phyloP scores from a whole-genome alignment of 2,113 vertebrate species.

The Carassius carassius region DNA sequence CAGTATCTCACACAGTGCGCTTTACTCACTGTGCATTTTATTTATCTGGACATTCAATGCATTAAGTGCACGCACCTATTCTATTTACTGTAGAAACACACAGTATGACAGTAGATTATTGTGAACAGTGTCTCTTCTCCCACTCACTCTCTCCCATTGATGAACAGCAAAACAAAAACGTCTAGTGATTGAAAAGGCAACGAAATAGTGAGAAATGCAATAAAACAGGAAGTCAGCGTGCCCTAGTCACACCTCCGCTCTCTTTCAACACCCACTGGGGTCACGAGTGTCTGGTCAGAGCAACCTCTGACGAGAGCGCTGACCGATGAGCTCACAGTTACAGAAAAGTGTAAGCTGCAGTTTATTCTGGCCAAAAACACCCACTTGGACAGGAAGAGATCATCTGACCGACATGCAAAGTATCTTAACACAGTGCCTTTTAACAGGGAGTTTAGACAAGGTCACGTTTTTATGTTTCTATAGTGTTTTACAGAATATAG shows the following conservation, averaged over 20 bases:
- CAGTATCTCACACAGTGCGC: not conserved
- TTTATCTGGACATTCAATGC: not conserved
- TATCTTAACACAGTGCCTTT: not conserved
- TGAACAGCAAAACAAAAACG: constrained; percentile 79
- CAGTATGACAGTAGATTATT: not conserved
- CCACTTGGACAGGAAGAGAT: not conserved
- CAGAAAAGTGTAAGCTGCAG: not conserved
- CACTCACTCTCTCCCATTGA: constrained; percentile 8
- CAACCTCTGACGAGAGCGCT: no score
- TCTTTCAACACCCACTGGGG: constrained; percentile 39
- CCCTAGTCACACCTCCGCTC: constrained; percentile 67
- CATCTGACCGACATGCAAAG: not conserved
- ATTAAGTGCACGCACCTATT: not conserved
- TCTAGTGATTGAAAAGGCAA: constrained; percentile 76
- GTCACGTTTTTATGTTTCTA: not conserved
- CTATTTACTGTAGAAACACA: not conserved
- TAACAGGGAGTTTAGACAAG: not conserved
- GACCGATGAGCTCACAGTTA: not conserved
- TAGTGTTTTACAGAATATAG: not conserved
- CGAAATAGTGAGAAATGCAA: constrained; percentile 72
- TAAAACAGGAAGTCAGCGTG: constrained; percentile 68
- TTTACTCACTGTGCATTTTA: not conserved
- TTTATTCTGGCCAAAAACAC: not conserved
- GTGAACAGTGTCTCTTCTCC: not conserved
- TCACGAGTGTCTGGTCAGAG: not conserved